Evolutionary conservation across 2,113 vertebrate genomes (phyloP).

Genomic region (Loxodonta africana): DNA sequence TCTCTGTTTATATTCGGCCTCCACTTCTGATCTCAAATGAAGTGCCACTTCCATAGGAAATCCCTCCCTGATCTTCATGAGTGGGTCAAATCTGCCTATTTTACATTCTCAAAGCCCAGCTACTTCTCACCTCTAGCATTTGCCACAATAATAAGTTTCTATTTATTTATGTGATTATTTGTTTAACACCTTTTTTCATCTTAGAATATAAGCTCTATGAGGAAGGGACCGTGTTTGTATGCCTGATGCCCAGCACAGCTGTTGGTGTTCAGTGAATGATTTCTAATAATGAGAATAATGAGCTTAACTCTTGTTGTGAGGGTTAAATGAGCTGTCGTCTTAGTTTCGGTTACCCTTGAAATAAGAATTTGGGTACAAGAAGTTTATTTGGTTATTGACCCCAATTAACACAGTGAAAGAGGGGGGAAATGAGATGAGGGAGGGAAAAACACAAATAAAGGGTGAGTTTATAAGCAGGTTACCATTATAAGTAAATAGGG

Average conservation of each 20-base stretch:
- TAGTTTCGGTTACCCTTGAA: neutral
- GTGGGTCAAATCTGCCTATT: neutral
- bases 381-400: neutral
- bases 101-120: neutral
- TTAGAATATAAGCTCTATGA: neutral
- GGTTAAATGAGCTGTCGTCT: neutral
- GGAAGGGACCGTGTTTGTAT: too few species aligned
- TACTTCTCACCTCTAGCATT: neutral
- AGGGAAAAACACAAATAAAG: neutral
- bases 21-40: neutral
- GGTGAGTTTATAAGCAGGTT: neutral
- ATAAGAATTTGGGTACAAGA: neutral
- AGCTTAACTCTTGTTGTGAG: neutral
- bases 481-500: too few species aligned
- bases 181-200: neutral
- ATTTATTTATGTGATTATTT: slow-evolving; percentile 18
- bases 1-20: neutral
- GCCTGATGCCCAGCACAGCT: neutral
- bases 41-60: neutral
- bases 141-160: neutral
- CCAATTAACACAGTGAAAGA: neutral
- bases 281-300: neutral
- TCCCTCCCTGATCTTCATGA: neutral
- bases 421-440: neutral
- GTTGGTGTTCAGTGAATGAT: neutral